Percentiles rank a stretch among this genome's conserved stretches.
Conservation (phyloP, 1,140 invertebrate species). For the Hirudo medicinalis region DNA sequence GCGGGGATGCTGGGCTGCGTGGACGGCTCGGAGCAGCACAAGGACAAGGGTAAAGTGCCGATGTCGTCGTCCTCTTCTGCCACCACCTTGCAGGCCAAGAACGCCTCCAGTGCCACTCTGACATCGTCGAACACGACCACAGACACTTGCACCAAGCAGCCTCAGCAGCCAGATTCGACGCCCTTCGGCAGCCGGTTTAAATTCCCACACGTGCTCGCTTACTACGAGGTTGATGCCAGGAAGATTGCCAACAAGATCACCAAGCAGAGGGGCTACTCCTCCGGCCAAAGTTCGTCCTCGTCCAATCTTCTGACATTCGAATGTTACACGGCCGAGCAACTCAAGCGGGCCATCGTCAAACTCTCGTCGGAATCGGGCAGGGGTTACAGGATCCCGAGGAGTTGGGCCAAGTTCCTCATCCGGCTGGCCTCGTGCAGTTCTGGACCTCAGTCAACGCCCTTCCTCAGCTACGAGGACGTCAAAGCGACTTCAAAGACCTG, state of each 20-base stretch:
- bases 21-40: slow-evolving; percentile 13
- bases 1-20: slow-evolving; percentile 20
- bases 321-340: slow-evolving; percentile 18
- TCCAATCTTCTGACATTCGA: background rate
- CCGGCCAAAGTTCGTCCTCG: background rate
- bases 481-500: slow-evolving; percentile 18
- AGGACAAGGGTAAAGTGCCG: slow-evolving; percentile 21
- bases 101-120: background rate
- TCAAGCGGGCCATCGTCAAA: slow-evolving; percentile 20
- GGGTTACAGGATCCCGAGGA: slow-evolving; percentile 17
- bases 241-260: slow-evolving; percentile 18
- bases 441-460: slow-evolving; percentile 10
- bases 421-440: slow-evolving; percentile 12
- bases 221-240: slow-evolving; percentile 21
- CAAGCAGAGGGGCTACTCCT: slow-evolving; percentile 7
- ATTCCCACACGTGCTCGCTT: slow-evolving; percentile 22
- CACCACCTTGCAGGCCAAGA: background rate
- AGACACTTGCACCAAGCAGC: background rate
- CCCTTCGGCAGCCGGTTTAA: slow-evolving; percentile 10
- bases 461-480: slow-evolving; percentile 21
- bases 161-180: background rate
- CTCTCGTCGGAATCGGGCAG: slow-evolving; percentile 5
- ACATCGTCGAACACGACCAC: background rate
- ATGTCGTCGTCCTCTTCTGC: background rate
- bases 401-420: slow-evolving; percentile 21